phyloP scores from a whole-genome alignment of 1,140 invertebrate genomes.

The Plutomurus gul region DNA sequence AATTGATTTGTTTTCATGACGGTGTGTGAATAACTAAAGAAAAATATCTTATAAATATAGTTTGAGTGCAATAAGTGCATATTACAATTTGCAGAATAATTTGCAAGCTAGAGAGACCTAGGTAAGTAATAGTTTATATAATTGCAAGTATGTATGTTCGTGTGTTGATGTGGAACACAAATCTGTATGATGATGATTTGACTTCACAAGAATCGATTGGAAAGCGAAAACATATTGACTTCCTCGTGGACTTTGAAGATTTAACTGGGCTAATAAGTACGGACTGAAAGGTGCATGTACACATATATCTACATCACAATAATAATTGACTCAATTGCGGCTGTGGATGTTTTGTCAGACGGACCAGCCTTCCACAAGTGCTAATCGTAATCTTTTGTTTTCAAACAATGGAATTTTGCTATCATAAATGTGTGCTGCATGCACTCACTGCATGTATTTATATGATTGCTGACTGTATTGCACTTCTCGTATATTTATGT shows the following conservation, averaged over 20 bases:
- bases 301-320: neutral
- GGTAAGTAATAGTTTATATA: too few relatives aligned
- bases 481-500: neutral
- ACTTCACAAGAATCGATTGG: neutral
- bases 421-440: neutral
- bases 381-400: neutral
- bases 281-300: too few relatives aligned
- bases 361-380: neutral
- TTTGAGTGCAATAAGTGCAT: too few relatives aligned
- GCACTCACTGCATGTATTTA: neutral
- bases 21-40: too few relatives aligned
- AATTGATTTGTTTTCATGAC: too few relatives aligned
- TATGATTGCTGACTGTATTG: neutral
- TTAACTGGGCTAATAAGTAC: too few relatives aligned
- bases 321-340: neutral
- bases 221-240: slow-evolving; percentile 6
- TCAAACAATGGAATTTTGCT: neutral
- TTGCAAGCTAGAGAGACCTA: too few relatives aligned
- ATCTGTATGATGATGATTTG: neutral
- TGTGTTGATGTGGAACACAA: too few relatives aligned
- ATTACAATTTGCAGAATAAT: too few relatives aligned
- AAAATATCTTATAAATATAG: too few relatives aligned
- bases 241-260: neutral
- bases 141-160: too few relatives aligned
- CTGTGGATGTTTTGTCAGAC: neutral